Percentiles rank a stretch among this genome's conserved stretches.
phyloP scores from a whole-genome alignment of 2,888 invertebrate species.

The Chloromyia formosa region DNA sequence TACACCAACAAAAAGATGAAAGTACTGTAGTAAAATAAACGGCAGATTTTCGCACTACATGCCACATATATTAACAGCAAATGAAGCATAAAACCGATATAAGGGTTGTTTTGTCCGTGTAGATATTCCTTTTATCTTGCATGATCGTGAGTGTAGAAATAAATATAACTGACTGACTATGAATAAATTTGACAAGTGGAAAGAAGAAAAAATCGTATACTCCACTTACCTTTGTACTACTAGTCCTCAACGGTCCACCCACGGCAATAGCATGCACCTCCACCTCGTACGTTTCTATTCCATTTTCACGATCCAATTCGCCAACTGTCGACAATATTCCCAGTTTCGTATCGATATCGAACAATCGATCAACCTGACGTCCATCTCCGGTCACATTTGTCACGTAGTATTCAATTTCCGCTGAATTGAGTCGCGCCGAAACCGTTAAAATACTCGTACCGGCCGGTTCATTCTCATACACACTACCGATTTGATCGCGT shows the following conservation, averaged over 20 bases:
- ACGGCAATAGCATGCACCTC: conserved; percentile 86
- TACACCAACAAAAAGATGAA: too few relatives aligned
- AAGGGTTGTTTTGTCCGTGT: too few relatives aligned
- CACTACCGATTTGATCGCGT: conserved; percentile 76
- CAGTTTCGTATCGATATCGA: conserved; percentile 88
- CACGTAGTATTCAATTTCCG: conserved; percentile 87
- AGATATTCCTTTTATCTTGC: too few relatives aligned
- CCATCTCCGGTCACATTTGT: conserved; percentile 82
- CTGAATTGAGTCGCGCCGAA: conserved; percentile 72
- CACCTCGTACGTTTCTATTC: conserved; percentile 82
- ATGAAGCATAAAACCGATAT: too few relatives aligned
- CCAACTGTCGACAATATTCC: conserved; percentile 89
- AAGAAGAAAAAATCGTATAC: background rate
- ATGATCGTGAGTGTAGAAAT: too few relatives aligned
- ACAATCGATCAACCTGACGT: conserved; percentile 84
- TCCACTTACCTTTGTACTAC: conserved; percentile 82
- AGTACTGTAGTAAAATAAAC: too few relatives aligned
- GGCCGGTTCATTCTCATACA: conserved; percentile 88
- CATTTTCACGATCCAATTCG: conserved; percentile 84
- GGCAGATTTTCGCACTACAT: too few relatives aligned
- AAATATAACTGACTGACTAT: too few relatives aligned
- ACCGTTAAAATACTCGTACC: conserved; percentile 87
- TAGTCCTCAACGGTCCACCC: conserved; percentile 76
- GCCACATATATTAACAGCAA: too few relatives aligned
- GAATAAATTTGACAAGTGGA: background rate